Conservation (phyloP, 2,113 vertebrate species). For the Silurus glanis region DNA sequence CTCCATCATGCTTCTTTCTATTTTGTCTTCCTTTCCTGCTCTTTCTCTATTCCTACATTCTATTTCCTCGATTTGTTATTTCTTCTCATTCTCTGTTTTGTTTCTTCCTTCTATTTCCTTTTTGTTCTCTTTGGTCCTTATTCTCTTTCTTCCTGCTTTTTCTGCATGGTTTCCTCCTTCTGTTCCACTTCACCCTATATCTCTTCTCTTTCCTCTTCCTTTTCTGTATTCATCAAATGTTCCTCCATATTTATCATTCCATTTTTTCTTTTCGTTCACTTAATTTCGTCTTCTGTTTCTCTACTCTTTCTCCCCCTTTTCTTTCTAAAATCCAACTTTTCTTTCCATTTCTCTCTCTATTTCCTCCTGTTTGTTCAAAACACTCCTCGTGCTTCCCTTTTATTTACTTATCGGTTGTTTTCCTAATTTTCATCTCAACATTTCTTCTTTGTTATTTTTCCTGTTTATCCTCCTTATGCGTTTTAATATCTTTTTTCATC, state of each 20-base stretch:
- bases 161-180: not conserved
- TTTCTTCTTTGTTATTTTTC: not conserved
- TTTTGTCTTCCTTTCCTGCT: conserved; percentile 29
- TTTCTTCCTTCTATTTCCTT: not conserved
- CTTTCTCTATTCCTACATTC: too few species aligned
- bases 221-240: not conserved
- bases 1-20: not conserved
- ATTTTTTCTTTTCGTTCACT: not conserved
- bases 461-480: not conserved
- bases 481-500: too few species aligned
- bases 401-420: too few species aligned
- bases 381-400: too few species aligned
- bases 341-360: not conserved
- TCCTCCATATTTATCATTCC: not conserved
- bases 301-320: not conserved
- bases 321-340: too few species aligned
- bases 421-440: too few species aligned
- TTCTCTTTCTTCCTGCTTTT: not conserved
- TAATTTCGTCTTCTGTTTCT: conserved; percentile 31
- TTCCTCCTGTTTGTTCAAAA: too few species aligned
- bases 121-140: not conserved
- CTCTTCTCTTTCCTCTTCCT: not conserved
- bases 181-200: too few species aligned
- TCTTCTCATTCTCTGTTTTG: not conserved
- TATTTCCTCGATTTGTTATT: not conserved